phyloP scores from a whole-genome alignment of 1,140 invertebrate genomes.

The Pectinophora gossypiella region DNA sequence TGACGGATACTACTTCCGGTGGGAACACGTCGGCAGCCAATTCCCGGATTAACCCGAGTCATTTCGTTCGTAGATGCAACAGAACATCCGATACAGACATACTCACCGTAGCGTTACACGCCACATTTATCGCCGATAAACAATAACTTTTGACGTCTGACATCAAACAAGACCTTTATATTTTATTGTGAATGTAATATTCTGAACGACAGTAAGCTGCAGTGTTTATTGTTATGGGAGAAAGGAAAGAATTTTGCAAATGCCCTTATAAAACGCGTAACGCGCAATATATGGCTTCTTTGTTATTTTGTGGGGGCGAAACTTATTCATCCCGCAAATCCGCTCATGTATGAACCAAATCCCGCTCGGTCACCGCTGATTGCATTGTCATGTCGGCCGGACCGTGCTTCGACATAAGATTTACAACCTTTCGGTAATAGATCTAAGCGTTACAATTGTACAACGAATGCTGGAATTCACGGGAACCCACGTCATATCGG shows the following conservation, averaged over 20 bases:
- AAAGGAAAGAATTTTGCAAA: constrained; percentile 56
- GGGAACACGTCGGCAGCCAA: neutral
- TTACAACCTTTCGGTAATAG: constrained; percentile 17
- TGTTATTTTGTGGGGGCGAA: constrained; percentile 72
- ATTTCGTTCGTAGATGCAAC: no score
- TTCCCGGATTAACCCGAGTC: neutral
- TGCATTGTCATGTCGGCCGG: constrained; percentile 71
- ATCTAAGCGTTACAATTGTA: constrained; percentile 28
- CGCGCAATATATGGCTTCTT: constrained; percentile 59
- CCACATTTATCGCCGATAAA: no score
- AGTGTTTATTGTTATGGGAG: constrained; percentile 5
- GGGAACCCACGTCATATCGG: constrained; percentile 61
- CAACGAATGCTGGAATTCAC: constrained; percentile 17
- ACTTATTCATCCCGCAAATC: constrained; percentile 74
- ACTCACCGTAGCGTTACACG: no score
- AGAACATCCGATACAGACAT: no score
- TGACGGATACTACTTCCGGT: constrained; percentile 39
- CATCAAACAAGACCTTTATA: no score
- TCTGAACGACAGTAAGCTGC: neutral
- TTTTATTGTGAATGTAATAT: neutral
- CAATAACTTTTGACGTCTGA: no score
- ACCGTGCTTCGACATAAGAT: constrained; percentile 16
- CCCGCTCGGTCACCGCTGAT: constrained; percentile 73
- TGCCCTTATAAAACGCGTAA: constrained; percentile 56
- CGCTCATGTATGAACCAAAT: constrained; percentile 73